Conservation (phyloP, 2,113 vertebrate genomes). For the Neomonachus schauinslandi region DNA sequence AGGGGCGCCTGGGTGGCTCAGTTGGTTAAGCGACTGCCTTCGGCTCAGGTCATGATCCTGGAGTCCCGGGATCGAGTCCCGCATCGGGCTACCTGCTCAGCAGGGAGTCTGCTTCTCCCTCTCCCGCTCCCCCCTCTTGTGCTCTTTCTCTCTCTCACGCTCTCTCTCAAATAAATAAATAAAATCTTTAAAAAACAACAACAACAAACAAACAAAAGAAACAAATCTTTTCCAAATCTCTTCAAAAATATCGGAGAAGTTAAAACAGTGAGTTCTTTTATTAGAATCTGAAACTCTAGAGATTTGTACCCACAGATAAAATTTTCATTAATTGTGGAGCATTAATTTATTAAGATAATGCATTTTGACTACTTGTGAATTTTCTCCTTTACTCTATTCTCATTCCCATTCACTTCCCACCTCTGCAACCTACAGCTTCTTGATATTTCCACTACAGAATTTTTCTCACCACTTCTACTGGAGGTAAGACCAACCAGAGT, state of each 20-base stretch:
- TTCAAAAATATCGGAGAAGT: slow-evolving; percentile 10
- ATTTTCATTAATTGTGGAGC: not conserved
- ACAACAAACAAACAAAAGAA: not conserved
- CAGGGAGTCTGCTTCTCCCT: too few species aligned
- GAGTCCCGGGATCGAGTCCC: too few species aligned
- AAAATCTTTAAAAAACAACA: too few species aligned
- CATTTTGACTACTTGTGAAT: not conserved
- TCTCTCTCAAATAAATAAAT: too few species aligned
- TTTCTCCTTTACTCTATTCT: not conserved
- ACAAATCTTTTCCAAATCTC: not conserved
- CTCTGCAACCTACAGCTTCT: not conserved
- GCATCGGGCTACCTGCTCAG: too few species aligned
- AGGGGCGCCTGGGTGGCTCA: too few species aligned
- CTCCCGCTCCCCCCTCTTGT: too few species aligned
- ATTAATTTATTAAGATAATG: not conserved
- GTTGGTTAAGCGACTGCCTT: too few species aligned
- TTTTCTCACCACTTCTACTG: not conserved
- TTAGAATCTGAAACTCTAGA: not conserved
- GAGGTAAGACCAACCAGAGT: not conserved
- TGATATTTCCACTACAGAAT: not conserved
- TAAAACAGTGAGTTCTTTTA: not conserved
- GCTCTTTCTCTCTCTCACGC: too few species aligned
- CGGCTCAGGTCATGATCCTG: too few species aligned
- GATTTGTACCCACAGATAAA: not conserved
- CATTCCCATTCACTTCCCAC: not conserved